Base-by-base conservation (phyloP, 2,888 invertebrate genomes). In the Cecidostiba fungosa region DNA sequence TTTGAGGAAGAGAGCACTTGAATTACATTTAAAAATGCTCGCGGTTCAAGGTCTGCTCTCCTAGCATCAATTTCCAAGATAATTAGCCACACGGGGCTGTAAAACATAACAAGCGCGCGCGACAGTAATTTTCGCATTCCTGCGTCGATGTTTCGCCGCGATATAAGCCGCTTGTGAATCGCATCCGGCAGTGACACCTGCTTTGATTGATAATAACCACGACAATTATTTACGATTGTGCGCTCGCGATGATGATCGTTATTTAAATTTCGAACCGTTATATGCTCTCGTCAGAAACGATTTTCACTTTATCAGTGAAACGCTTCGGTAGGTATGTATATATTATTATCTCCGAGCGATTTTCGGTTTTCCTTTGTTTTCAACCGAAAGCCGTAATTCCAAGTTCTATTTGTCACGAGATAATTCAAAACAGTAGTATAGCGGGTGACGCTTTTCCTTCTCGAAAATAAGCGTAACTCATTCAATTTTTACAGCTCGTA, bases 401-500 rank as follows among this genome's bases (percentile, higher is more conserved):
- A 19, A 12, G 0, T 47, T 47, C 50, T 8, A 50, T 19, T 50
- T 50, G 50, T 50, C 50, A 4, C 50, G 19, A 50, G 50, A 19
- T 19, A 50, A 50, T 50, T 50, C 5, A 19, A 50, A 50, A 14
- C 10, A 16, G 47, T 14, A 16, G n/a, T n/a, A n/a, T n/a, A n/a
- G 50, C 50, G 50, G 19, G 16, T 19, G 50, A 50, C 50, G 50
- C 50, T 50, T 50, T 19, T 50, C 19, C 16, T 19, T 50, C 50
- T 50, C 50, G 50, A 50, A 16, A 50, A 50, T 50, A 10, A 47
- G 16, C 47, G 5, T 50, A 19, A n/a, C 54, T 59, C n/a, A 59
- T n/a, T 23, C 54, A 59, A 59, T 59, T 59, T 19, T 59, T 59
- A 59, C 54, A 8, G 54, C 54, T 59, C 54, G 54, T 59, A 59